phyloP scores from a whole-genome alignment of 2,113 vertebrate genomes.

The Pimephales promelas region DNA sequence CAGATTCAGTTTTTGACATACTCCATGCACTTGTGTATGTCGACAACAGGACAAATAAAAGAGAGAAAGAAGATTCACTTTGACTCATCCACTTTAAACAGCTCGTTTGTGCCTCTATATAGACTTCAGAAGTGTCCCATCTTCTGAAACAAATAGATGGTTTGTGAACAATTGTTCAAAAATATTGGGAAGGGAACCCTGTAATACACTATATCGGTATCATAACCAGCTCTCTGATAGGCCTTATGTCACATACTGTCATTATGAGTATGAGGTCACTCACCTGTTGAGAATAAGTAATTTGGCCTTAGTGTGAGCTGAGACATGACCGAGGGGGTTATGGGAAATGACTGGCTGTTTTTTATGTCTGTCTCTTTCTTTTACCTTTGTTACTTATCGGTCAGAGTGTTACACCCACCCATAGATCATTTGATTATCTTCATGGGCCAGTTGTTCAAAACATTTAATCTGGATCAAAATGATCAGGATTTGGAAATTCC shows the following conservation, averaged over 20 bases:
- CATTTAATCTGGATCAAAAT: too few species aligned
- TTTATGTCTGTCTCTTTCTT: constrained; percentile 25
- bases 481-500: too few species aligned
- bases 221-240: background rate
- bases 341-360: background rate
- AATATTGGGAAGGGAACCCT: background rate
- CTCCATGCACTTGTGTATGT: too few species aligned
- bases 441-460: too few species aligned
- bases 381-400: background rate
- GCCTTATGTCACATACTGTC: constrained; percentile 22
- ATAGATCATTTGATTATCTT: background rate
- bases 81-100: too few species aligned
- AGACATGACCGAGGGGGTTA: background rate
- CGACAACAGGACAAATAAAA: too few species aligned
- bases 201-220: background rate
- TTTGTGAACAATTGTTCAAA: background rate
- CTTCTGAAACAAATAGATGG: too few species aligned
- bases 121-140: too few species aligned
- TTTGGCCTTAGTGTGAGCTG: constrained; percentile 37
- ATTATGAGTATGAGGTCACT: constrained; percentile 4
- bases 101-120: too few species aligned
- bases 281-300: constrained; percentile 17
- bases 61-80: too few species aligned
- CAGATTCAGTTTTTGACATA: too few species aligned
- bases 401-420: background rate